A percentile compares a stretch with the other conserved stretches of the same genome.
Evolutionary conservation across 2,113 vertebrate species (phyloP).

Genomic region (Chaetorhynchus papuensis): DNA sequence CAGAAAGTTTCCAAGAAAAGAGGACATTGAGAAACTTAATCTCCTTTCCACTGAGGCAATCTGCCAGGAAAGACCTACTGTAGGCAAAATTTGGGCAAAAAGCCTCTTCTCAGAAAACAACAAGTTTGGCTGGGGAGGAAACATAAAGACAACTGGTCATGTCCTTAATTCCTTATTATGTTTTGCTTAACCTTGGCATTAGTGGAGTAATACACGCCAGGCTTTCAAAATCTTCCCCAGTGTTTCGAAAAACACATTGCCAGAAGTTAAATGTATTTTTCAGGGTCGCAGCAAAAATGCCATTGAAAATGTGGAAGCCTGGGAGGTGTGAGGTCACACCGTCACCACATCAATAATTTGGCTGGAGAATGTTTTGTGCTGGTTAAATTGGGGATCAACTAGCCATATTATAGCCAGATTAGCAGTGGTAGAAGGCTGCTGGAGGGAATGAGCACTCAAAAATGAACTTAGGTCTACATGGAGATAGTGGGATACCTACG

Average conservation of each 20-base stretch:
- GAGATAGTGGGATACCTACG: background rate
- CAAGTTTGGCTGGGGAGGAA: background rate
- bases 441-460: background rate
- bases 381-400: background rate
- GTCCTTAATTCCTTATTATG: background rate
- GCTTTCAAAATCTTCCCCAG: background rate
- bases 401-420: background rate
- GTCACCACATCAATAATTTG: background rate
- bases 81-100: background rate
- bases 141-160: background rate
- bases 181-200: background rate
- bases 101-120: background rate
- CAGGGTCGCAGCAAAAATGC: background rate
- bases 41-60: background rate
- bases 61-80: constrained; percentile 16
- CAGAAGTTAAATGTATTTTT: background rate
- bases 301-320: background rate
- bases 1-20: background rate
- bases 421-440: background rate
- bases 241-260: background rate
- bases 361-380: background rate
- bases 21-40: background rate
- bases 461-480: background rate
- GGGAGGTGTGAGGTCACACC: background rate
- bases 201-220: background rate